phyloP scores from a whole-genome alignment of 1,140 invertebrate genomes.

The Homalodisca vitripennis region DNA sequence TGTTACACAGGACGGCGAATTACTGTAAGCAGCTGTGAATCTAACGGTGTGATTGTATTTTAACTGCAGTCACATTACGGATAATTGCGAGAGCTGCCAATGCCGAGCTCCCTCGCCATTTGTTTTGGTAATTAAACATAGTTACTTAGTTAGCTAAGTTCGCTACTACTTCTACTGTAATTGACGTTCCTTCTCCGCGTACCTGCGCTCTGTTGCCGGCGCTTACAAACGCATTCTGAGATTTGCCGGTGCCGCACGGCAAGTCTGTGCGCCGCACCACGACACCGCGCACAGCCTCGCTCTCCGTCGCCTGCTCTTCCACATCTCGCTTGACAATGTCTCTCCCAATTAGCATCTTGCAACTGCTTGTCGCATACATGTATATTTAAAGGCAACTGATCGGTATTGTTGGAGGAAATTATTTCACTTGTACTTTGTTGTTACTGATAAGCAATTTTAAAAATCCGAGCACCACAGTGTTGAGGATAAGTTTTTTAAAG shows the following conservation, averaged over 20 bases:
- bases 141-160: conserved; percentile 9
- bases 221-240: conserved; percentile 14
- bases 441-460: no score
- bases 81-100: conserved; percentile 9
- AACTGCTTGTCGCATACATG: no score
- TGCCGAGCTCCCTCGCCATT: conserved; percentile 7
- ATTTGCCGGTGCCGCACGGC: neutral
- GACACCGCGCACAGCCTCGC: neutral
- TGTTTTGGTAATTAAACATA: conserved; percentile 16
- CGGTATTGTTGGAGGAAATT: no score
- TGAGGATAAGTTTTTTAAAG: no score
- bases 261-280: neutral
- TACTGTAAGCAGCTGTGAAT: conserved; percentile 6
- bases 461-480: no score
- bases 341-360: no score
- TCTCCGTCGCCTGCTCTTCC: no score
- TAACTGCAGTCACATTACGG: no score
- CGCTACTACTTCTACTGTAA: neutral
- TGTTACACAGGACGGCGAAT: neutral
- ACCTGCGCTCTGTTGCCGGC: no score
- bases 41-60: conserved; percentile 7
- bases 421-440: no score
- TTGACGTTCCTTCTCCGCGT: neutral
- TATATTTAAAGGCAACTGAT: no score
- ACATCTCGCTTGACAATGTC: no score